A percentile compares a stretch with the other conserved stretches of the same genome.
Evolutionary conservation across 37 sponge, comb jelly and placozoan species (phyloP).

Genomic region (Lycopodina hypogea): DNA sequence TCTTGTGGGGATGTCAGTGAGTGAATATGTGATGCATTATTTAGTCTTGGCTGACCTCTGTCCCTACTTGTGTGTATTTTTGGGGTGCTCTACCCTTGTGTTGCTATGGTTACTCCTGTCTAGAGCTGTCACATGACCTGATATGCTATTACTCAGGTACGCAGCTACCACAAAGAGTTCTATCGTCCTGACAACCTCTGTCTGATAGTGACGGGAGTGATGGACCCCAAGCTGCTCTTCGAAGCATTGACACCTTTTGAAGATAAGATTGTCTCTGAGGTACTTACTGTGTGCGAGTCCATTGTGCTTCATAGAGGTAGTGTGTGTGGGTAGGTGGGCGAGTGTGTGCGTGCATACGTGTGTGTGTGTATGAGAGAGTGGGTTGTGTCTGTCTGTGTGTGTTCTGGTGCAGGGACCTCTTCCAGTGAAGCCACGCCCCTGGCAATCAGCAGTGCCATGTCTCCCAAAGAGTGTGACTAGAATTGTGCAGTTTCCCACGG

Average conservation of each 20-base stretch:
- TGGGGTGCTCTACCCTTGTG: too few relatives aligned
- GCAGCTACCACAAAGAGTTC: conserved; percentile 64
- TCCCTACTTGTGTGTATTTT: too few relatives aligned
- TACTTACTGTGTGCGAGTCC: conserved; percentile 7
- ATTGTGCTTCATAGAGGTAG: not conserved
- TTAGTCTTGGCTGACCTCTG: too few relatives aligned
- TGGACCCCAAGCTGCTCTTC: conserved; percentile 68
- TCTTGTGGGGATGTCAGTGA: too few relatives aligned
- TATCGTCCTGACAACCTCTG: conserved; percentile 89
- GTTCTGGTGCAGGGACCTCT: conserved; percentile 50
- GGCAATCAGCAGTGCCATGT: conserved; percentile 73
- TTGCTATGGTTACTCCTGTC: too few relatives aligned
- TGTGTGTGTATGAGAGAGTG: too few relatives aligned
- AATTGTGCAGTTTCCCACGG: conserved; percentile 66
- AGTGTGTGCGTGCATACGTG: too few relatives aligned
- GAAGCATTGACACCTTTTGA: conserved; percentile 63
- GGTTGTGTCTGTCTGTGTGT: not conserved
- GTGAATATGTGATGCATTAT: too few relatives aligned
- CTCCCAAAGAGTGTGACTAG: conserved; percentile 27
- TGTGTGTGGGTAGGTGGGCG: not conserved
- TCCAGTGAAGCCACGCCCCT: conserved; percentile 76
- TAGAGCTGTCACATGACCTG: too few relatives aligned
- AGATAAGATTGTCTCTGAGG: conserved; percentile 72
- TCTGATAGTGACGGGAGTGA: conserved; percentile 77
- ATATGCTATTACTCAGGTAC: conserved; percentile 45